Evolutionary conservation across 2,797 vertebrate genomes (phyloP).

Genomic region (Orestias chungarensis): DNA sequence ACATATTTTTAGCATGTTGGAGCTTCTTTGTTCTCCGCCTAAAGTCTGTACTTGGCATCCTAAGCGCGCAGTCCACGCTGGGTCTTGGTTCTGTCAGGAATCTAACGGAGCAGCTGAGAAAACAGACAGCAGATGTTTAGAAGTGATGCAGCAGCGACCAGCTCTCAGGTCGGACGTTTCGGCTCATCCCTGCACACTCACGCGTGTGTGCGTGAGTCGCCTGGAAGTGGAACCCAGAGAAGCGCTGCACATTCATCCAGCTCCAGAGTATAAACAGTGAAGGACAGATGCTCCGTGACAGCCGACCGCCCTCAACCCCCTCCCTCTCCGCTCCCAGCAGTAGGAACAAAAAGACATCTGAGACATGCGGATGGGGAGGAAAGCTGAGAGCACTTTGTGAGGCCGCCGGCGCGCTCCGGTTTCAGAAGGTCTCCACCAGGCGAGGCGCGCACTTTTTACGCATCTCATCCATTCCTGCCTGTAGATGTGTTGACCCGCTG

Average conservation of each 20-base stretch:
- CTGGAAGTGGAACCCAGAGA: slow-evolving; percentile 23
- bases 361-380: slow-evolving; percentile 67
- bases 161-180: neutral
- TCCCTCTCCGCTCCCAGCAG: slow-evolving; percentile 13
- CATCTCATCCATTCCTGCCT: slow-evolving; percentile 55
- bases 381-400: slow-evolving; percentile 59
- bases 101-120: slow-evolving; percentile 1
- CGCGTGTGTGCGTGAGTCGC: neutral
- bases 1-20: neutral
- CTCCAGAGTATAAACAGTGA: slow-evolving; percentile 37
- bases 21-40: neutral
- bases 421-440: slow-evolving; percentile 68
- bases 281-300: slow-evolving; percentile 47
- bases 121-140: neutral
- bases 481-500: slow-evolving; percentile 36
- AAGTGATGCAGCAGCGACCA: neutral
- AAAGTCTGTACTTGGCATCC: neutral
- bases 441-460: slow-evolving; percentile 67
- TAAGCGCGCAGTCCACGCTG: neutral
- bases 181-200: neutral
- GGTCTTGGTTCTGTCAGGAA: neutral
- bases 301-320: slow-evolving; percentile 17
- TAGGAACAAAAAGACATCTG: slow-evolving; percentile 73
- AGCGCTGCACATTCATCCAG: slow-evolving; percentile 27
- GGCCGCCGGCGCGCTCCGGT: slow-evolving; percentile 65